Evolutionary conservation across 2,888 invertebrate genomes (phyloP), one percentile per base, ranked within the genome.

Genomic region (Leistus spinibarbis): DNA sequence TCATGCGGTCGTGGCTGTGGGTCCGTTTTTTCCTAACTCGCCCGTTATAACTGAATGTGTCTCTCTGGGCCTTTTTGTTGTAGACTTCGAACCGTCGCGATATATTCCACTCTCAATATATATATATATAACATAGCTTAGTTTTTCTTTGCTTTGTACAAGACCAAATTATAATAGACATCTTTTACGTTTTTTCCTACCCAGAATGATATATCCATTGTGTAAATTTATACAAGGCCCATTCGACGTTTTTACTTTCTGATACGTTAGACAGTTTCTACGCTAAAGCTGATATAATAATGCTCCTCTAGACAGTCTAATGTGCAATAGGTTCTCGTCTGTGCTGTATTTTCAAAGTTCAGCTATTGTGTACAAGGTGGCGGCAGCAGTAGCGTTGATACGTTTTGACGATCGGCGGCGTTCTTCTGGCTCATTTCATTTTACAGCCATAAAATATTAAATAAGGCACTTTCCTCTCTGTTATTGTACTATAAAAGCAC

Each of bases 401-500:
- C 23, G 19, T 23, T 56, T 16, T 66, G 27, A 16, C 62, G 40
- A 53, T 17, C 67, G 62, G 60, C 60, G 67, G 63, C 56, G 20
- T 69, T 73, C 76, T 76, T 76, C 73, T 74, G 76, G 74, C 56
- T 74, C 76, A 76, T 76, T 76, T 76, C 76, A 76, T 76, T 76
- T 76, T 76, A 76, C 76, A 77, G 78, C 80, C 80, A 81, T 84
- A 84, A 84, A 82, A 83, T 83, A 82, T 84, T 84, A 84, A 84
- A 84, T 83, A 83, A 81, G 81, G 84, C 84, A 84, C 83, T 84
- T 84, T 81, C 81, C 80, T 79, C 82, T 82, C 81, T 82, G 84
- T 85, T 85, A 85, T 84, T 83, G 82, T 84, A 81, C 82, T 83
- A 84, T 85, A 85, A 85, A 85, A 84, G 84, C 82, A 83, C 83